These are phyloP conservation scores for Heteropelma amictum DNA, from an alignment of 2,888 invertebrate genomes.

Conservation along the genomic window DNA sequence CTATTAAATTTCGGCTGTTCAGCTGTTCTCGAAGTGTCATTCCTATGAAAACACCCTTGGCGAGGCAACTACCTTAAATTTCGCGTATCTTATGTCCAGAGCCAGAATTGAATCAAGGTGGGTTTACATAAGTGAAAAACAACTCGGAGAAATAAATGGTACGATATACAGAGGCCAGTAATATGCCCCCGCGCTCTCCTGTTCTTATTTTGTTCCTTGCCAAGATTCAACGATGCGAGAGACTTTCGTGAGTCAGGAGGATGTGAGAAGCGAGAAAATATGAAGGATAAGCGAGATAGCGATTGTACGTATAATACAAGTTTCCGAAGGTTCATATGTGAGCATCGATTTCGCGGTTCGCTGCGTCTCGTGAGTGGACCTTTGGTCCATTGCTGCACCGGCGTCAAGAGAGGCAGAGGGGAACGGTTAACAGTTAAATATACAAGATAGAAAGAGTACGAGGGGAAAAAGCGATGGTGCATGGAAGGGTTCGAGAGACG, in stretches of 20 bases:
- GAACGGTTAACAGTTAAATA: constrained; percentile 17
- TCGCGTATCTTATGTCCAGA: no score
- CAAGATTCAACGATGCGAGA: constrained; percentile 3
- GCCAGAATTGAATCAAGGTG: no score
- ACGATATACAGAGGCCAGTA: constrained; percentile 1
- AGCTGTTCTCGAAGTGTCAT: no score
- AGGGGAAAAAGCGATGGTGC: background rate
- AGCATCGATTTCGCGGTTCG: constrained; percentile 78
- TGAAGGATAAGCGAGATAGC: constrained; percentile 26
- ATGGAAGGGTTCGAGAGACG: constrained; percentile 9
- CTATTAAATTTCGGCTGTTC: no score
- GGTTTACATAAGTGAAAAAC: no score
- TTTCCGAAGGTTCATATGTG: constrained; percentile 75
- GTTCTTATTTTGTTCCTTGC: constrained; percentile 25
- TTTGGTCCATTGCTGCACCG: constrained; percentile 51
- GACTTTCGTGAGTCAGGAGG: background rate
- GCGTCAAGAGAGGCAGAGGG: background rate
- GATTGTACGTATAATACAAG: constrained; percentile 50
- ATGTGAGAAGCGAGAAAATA: constrained; percentile 19
- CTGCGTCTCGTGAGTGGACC: constrained; percentile 75
- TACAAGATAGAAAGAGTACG: background rate
- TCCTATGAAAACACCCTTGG: no score
- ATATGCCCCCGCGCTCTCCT: constrained; percentile 16
- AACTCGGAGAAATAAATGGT: no score
- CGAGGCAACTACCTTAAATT: no score